A percentile compares a stretch with the other conserved stretches of the same genome.
These are phyloP conservation scores for Stratiomys singularior DNA, from an alignment of 2,888 invertebrate genomes.

Conservation along the genomic window DNA sequence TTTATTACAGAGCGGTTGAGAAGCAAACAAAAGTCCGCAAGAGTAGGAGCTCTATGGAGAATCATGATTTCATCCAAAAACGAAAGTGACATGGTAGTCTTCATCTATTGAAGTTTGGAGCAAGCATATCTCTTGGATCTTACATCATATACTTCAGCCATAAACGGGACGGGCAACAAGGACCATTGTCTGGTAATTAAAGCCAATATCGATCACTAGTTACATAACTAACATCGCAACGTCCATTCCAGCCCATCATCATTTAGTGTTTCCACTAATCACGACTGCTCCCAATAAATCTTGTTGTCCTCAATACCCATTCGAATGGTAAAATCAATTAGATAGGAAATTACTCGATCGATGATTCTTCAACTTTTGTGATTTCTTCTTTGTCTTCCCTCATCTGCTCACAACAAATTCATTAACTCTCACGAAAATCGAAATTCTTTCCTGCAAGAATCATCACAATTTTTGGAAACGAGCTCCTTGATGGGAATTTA, in stretches of 20 bases:
- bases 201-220: too few species aligned
- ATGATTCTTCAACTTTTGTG: too few species aligned
- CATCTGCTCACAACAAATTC: not conserved
- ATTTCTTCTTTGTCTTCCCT: not conserved
- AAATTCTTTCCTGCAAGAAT: slow-evolving; percentile 15
- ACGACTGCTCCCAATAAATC: not conserved
- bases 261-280: not conserved
- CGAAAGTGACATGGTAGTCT: too few species aligned
- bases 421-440: not conserved
- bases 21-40: not conserved
- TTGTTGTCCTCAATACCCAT: not conserved
- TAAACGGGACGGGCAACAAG: too few species aligned
- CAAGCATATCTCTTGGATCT: too few species aligned
- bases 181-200: too few species aligned
- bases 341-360: not conserved
- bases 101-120: too few species aligned
- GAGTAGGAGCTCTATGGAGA: not conserved
- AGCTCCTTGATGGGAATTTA: not conserved
- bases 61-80: not conserved
- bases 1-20: slow-evolving; percentile 1
- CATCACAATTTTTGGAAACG: slow-evolving; percentile 12
- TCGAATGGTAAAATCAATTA: slow-evolving; percentile 3
- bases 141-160: too few species aligned
- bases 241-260: too few species aligned
- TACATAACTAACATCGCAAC: too few species aligned